A percentile compares a stretch with the other conserved stretches of the same genome.
Evolutionary conservation across 2,888 invertebrate genomes (phyloP).

Genomic region (Napeogenes sylphis): DNA sequence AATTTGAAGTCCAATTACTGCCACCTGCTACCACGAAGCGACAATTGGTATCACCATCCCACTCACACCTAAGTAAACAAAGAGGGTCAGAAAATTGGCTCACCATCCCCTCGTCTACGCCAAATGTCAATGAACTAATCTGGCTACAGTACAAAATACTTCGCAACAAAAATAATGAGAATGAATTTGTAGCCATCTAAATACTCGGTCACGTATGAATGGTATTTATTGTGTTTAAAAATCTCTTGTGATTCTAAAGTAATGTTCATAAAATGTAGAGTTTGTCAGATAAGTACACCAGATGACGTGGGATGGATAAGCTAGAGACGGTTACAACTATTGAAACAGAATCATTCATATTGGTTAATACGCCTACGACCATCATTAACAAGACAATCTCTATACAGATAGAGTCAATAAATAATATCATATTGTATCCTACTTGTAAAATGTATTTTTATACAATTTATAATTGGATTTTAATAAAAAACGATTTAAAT

Average conservation of each 20-base stretch:
- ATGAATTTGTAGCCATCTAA: constrained; percentile 41
- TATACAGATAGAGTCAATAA: no score
- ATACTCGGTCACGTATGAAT: constrained; percentile 18
- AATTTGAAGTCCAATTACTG: constrained; percentile 68
- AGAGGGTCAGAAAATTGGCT: constrained; percentile 39
- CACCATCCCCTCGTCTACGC: constrained; percentile 55
- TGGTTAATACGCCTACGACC: no score
- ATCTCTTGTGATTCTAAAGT: background rate
- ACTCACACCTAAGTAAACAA: constrained; percentile 35
- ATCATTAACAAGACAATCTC: no score
- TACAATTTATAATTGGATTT: no score
- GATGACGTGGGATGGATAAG: constrained; percentile 23
- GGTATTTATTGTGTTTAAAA: constrained; percentile 1
- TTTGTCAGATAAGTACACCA: constrained; percentile 27
- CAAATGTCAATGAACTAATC: constrained; percentile 74
- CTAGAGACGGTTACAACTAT: no score
- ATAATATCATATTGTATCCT: no score
- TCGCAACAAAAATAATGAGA: constrained; percentile 53
- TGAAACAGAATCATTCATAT: no score
- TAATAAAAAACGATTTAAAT: no score
- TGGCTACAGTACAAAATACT: constrained; percentile 55
- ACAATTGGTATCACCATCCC: constrained; percentile 54
- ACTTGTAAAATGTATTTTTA: no score
- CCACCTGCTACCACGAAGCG: constrained; percentile 69
- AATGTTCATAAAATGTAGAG: constrained; percentile 22